Evolutionary conservation across 2,888 invertebrate genomes (phyloP).

Genomic region (Macrostomum cliftonense): DNA sequence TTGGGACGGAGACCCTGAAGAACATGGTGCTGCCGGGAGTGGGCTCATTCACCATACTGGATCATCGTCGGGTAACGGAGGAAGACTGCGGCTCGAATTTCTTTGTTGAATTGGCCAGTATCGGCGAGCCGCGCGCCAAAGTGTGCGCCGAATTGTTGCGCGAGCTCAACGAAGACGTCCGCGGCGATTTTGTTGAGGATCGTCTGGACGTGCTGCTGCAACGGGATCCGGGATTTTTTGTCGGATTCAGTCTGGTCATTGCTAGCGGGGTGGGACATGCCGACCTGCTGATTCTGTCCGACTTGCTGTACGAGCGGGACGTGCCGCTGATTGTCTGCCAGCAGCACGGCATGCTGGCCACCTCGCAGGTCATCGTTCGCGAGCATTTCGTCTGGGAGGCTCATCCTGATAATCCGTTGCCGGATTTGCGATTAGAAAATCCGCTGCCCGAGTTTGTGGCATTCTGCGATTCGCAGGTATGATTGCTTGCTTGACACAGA

Average conservation of each 20-base stretch:
- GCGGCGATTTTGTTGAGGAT: constrained; percentile 76
- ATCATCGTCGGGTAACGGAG: constrained; percentile 63
- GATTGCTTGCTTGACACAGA: background rate
- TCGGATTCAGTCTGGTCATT: constrained; percentile 65
- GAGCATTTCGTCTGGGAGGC: constrained; percentile 58
- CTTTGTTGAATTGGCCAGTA: background rate
- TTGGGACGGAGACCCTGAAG: constrained; percentile 84
- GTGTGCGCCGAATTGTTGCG: constrained; percentile 59
- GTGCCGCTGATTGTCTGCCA: constrained; percentile 68
- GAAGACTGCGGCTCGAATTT: constrained; percentile 74
- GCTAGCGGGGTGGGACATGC: constrained; percentile 44
- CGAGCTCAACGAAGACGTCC: constrained; percentile 77
- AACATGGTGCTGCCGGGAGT: constrained; percentile 77
- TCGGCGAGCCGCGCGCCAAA: constrained; percentile 50
- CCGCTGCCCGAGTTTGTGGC: constrained; percentile 60
- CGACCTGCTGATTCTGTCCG: constrained; percentile 36
- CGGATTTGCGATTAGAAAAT: constrained; percentile 64
- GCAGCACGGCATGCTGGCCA: constrained; percentile 76
- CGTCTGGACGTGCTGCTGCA: constrained; percentile 58
- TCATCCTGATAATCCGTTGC: constrained; percentile 72
- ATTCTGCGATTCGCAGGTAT: constrained; percentile 53
- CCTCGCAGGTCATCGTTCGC: constrained; percentile 58
- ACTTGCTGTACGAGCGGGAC: constrained; percentile 60
- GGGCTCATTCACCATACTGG: constrained; percentile 56
- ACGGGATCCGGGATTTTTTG: constrained; percentile 70